These are phyloP conservation scores for Volucella inflata DNA, from an alignment of 2,888 invertebrate genomes.

Conservation along the genomic window DNA sequence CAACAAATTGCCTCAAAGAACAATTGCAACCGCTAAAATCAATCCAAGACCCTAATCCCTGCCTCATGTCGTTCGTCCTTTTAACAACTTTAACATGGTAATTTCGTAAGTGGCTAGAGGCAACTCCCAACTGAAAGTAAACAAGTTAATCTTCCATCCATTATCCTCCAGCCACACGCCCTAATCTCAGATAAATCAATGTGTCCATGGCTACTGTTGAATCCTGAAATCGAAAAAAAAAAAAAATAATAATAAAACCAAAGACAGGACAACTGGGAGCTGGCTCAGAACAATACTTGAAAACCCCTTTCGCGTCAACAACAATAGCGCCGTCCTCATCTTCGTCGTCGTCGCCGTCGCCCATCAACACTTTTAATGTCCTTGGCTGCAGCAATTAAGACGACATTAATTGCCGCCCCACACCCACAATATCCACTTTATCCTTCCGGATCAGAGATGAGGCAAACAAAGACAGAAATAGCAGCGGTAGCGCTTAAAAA, in stretches of 20 bases:
- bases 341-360: neutral
- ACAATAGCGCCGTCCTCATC: neutral
- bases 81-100: conserved; percentile 63
- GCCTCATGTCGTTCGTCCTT: conserved; percentile 44
- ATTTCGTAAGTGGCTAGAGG: conserved; percentile 10
- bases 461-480: conserved; percentile 32
- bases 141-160: conserved; percentile 73
- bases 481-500: conserved; percentile 37
- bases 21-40: conserved; percentile 72
- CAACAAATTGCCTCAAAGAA: conserved; percentile 68
- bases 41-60: conserved; percentile 48
- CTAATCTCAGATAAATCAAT: conserved; percentile 74
- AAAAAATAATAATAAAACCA: conserved; percentile 42
- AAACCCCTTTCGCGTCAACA: conserved; percentile 62
- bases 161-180: conserved; percentile 65
- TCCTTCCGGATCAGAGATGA: conserved; percentile 44
- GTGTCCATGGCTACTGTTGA: conserved; percentile 54
- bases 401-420: conserved; percentile 67
- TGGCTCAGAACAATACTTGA: conserved; percentile 45
- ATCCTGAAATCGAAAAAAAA: conserved; percentile 39
- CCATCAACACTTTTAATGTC: conserved; percentile 64
- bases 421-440: conserved; percentile 25
- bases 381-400: conserved; percentile 72
- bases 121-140: conserved; percentile 53
- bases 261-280: neutral